Evolutionary conservation across 2,888 invertebrate species (phyloP).

Genomic region (Volucella bombylans): DNA sequence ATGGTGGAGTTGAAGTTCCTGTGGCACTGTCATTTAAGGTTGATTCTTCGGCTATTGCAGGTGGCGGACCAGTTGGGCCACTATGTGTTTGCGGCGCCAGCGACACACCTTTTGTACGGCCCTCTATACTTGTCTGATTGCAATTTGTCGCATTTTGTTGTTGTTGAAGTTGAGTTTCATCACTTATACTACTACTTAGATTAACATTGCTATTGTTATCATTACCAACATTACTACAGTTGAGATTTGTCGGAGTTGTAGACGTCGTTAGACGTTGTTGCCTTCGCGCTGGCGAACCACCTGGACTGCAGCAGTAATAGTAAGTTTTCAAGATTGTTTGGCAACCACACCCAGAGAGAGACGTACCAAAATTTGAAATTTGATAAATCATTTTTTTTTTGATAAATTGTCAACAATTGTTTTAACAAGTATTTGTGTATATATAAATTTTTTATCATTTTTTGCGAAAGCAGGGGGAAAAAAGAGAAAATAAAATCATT

Average conservation of each 20-base stretch:
- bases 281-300: constrained; percentile 57
- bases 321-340: constrained; percentile 37
- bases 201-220: constrained; percentile 74
- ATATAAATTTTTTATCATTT: constrained; percentile 35
- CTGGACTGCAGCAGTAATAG: constrained; percentile 73
- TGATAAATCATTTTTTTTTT: constrained; percentile 39
- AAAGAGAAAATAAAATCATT: constrained; percentile 72
- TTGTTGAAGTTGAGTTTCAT: constrained; percentile 76
- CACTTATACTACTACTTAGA: constrained; percentile 59
- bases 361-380: constrained; percentile 54
- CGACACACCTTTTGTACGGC: constrained; percentile 83
- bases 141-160: constrained; percentile 74
- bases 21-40: constrained; percentile 54
- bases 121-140: constrained; percentile 79
- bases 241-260: constrained; percentile 71
- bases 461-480: constrained; percentile 69
- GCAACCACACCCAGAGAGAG: constrained; percentile 69
- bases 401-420: no score
- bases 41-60: constrained; percentile 68
- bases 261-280: constrained; percentile 47
- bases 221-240: constrained; percentile 70
- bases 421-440: neutral
- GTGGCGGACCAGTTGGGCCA: constrained; percentile 83
- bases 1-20: constrained; percentile 42
- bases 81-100: constrained; percentile 82